Base-by-base conservation (phyloP, 2,113 vertebrate species). In the Nymphicus hollandicus region DNA sequence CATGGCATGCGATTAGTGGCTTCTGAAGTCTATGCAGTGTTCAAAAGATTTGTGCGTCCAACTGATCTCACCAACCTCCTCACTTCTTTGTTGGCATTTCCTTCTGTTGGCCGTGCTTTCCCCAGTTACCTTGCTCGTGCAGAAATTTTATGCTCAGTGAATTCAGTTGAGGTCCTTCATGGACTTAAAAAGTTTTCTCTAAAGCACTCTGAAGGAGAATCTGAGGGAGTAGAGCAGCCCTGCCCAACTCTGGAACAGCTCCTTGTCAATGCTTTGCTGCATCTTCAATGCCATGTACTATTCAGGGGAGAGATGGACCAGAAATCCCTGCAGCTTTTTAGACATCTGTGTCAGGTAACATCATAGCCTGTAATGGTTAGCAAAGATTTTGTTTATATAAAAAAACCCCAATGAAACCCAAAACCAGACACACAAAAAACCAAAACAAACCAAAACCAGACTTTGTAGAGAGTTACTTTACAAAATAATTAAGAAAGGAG, bases 1-100 rank as follows among this genome's bases (percentile, higher is more conserved):
- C 98, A 99, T 1, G 99, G 99, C 86, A 99, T 99, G 98, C 98
- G 99, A 53, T 97, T 99, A 53, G 98, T 99, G 88, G 99, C 99
- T 2, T 98, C 98, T 6, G 99, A 99, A 95, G 97, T 98, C n/a
- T 96, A 97, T 1, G n/a, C 96, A 35, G 86, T 72, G 0, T 95
- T 98, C 13, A 96, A 94, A 12, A 78, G 89, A 46, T 55, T 81
- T 29, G 95, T 98, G 14, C 79, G 90, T 8, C 81, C 98, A 3
- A 96, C 98, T 1, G 98, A 98, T n/a, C 96, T 99, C 63, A 88
- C 87, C 33, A 89, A 77, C 47, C 97, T 99, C 52, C 92, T 99
- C 47, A 93, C 97, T 56, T 98, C 98, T 68, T 93, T 99, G 68
- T 63, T 99, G 94, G 96, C 98, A 8, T 99, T 99, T 95, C 99